Conservation (phyloP, 92 coral and sea anemone genomes). For the Nematostella vectensis region DNA sequence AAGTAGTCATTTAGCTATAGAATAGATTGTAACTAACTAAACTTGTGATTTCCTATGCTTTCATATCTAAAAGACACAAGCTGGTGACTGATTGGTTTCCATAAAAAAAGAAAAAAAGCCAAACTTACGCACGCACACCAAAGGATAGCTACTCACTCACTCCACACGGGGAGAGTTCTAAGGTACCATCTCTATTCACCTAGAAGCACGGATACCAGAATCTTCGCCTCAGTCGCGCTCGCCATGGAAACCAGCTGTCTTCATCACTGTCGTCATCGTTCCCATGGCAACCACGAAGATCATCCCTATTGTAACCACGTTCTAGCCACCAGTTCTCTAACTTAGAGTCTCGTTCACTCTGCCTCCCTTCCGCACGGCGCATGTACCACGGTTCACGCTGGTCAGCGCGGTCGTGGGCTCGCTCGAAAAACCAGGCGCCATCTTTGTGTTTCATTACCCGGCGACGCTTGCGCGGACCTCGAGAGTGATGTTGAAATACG, state of each 20-base stretch:
- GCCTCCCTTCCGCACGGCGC: slow-evolving; percentile 54
- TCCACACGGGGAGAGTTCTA: no score
- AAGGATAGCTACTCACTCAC: no score
- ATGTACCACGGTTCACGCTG: slow-evolving; percentile 60
- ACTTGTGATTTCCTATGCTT: no score
- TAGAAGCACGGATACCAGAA: no score
- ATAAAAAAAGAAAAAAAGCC: no score
- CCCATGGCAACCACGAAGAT: slow-evolving; percentile 14
- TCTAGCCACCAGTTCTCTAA: slow-evolving; percentile 54
- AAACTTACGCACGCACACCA: no score
- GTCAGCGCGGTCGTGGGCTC: slow-evolving; percentile 46
- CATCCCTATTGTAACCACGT: slow-evolving; percentile 40
- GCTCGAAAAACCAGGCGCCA: slow-evolving; percentile 38
- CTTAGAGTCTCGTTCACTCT: slow-evolving; percentile 25
- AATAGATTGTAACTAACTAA: no score
- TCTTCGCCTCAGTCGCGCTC: background rate
- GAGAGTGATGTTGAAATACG: background rate
- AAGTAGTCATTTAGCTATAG: no score
- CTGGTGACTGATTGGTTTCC: no score
- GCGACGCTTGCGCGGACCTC: background rate
- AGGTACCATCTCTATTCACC: no score
- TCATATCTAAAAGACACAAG: no score
- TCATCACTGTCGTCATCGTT: slow-evolving; percentile 5
- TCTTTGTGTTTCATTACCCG: slow-evolving; percentile 1
- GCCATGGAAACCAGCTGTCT: slow-evolving; percentile 16